Evolutionary conservation across 92 coral and sea anemone species (phyloP), one percentile per base, ranked within the genome.

Genomic region (Umimayanthus chanpuru): DNA sequence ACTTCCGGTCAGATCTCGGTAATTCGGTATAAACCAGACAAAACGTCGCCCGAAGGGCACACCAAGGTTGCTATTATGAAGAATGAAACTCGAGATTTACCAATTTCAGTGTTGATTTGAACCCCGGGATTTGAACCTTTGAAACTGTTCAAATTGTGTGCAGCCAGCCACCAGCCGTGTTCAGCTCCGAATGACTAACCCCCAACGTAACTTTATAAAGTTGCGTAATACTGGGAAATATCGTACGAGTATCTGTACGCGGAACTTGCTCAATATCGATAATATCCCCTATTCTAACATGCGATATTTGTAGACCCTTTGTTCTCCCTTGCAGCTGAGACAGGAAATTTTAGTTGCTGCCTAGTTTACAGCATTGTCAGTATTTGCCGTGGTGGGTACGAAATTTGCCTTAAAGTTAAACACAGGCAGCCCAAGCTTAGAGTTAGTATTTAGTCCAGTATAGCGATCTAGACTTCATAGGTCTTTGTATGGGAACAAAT

Each of bases 181-280:
- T 18, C 15, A 38, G 9, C 44, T 39, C 14, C 44, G 9, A 1
- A 38, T 41, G 44, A 74, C 38, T 8, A 20, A 61, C 4, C 68
- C 26, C 68, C 25, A 61, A 20, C 39, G 39, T 26, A 20, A 29
- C 1, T 28, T n/a, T 12, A 71, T 16, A 38, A 39, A n/a, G 79
- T 75, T 75, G 50, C 79, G 58, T 53, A 53, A 53, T 53, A 15
- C 58, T 18, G 58, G 58, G 79, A 11, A 75, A 75, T 74, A 74
- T 74, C 18, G n/a, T 10, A 38, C n/a, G 1, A 6, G 50, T 23
- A 9, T 38, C 43, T 73, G 77, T 44, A 73, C 77, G 21, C 43
- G 77, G 8, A 73, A 73, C 79, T 36, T 75, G 28, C 47, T 7
- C 50, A 75, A 18, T 75, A 75, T 39, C 28, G n/a, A 61, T 61